Evolutionary conservation across 1,140 invertebrate species (phyloP).

Genomic region (Rhizoglyphus robini): DNA sequence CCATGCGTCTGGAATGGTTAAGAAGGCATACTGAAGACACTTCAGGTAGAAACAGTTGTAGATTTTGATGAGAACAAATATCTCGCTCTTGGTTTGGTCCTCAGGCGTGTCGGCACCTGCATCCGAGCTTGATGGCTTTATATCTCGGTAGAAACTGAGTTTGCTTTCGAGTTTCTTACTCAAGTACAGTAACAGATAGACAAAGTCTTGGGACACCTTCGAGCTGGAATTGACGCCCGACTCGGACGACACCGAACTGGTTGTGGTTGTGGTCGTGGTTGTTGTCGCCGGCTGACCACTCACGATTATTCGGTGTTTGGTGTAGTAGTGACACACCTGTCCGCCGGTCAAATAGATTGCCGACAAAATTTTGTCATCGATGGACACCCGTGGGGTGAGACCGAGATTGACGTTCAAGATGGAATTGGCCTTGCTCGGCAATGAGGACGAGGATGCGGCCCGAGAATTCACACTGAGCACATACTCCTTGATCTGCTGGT

Average conservation of each 20-base stretch:
- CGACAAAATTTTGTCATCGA: neutral
- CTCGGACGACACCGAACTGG: too few species aligned
- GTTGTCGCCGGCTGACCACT: neutral
- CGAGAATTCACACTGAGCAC: too few species aligned
- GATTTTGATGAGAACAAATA: neutral
- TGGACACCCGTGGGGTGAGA: neutral
- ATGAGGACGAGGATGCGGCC: too few species aligned
- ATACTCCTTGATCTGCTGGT: constrained; percentile 7
- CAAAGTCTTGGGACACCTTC: neutral
- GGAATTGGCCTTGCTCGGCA: neutral
- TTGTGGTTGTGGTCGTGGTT: too few species aligned
- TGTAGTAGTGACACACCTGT: constrained; percentile 13
- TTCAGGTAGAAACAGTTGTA: constrained; percentile 13
- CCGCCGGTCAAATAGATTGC: constrained; percentile 8
- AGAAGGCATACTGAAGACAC: constrained; percentile 8
- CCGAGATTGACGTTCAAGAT: neutral
- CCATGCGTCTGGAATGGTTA: constrained; percentile 15
- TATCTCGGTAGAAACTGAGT: neutral
- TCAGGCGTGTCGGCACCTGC: neutral
- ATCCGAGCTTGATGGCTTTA: neutral
- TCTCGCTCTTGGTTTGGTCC: neutral
- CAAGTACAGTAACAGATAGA: constrained; percentile 2
- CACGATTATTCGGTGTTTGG: constrained; percentile 3
- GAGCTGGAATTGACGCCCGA: neutral
- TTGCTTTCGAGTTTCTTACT: neutral